These are phyloP conservation scores for Pampus argenteus DNA, from an alignment of 2,797 vertebrate species.

Conservation along the genomic window DNA sequence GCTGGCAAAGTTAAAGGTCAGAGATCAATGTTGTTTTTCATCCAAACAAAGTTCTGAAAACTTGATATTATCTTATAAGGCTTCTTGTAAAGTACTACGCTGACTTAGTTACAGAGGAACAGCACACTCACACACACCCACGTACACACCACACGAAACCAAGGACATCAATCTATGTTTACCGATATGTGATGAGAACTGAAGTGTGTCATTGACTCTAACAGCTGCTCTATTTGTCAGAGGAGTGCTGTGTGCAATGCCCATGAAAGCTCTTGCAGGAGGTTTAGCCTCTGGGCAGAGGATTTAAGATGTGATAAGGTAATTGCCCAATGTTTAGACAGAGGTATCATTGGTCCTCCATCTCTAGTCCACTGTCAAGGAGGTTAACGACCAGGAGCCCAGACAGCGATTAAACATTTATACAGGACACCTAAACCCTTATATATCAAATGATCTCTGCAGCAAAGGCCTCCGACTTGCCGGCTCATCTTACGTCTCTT, in stretches of 20 bases:
- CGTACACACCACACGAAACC: conserved; percentile 44
- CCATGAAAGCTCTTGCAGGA: conserved; percentile 51
- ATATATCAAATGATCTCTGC: conserved; percentile 75
- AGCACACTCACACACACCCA: conserved; percentile 9
- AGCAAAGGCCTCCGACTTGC: conserved; percentile 51
- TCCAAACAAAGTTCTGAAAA: conserved; percentile 66
- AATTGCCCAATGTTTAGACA: conserved; percentile 76
- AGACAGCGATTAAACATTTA: conserved; percentile 83
- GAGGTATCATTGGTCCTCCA: conserved; percentile 54
- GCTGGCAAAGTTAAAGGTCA: conserved; percentile 59
- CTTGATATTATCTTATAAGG: conserved; percentile 66
- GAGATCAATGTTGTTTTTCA: conserved; percentile 59
- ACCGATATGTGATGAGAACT: conserved; percentile 68
- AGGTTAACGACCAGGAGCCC: conserved; percentile 78
- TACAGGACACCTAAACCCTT: conserved; percentile 72
- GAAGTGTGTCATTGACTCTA: conserved; percentile 68
- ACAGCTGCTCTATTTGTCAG: conserved; percentile 74
- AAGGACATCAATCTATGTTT: conserved; percentile 65
- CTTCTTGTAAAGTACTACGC: conserved; percentile 44
- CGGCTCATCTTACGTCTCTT: conserved; percentile 61
- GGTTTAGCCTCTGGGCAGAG: conserved; percentile 36
- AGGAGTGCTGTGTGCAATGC: conserved; percentile 44
- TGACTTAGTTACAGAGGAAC: conserved; percentile 49
- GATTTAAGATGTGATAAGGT: conserved; percentile 77
- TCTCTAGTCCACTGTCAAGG: conserved; percentile 59